Base-by-base conservation (phyloP, 2,888 invertebrate genomes). In the Smittia sp. region DNA sequence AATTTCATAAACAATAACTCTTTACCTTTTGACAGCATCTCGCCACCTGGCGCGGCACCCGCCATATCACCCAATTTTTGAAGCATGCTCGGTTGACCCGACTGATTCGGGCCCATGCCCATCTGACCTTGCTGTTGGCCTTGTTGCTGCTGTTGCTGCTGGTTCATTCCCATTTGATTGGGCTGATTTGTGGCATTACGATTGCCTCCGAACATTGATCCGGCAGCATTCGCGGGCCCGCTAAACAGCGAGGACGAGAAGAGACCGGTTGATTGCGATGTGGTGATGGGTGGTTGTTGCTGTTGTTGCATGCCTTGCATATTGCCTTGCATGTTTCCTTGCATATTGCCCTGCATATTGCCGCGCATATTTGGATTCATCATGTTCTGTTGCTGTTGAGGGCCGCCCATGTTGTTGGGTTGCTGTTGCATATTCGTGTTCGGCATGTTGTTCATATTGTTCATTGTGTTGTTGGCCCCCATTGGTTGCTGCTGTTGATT, bases 1-100 rank as follows among this genome's bases (percentile, higher is more conserved):
- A 95, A 95, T 85, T 93, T 93, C 90, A 94, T 94, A 84, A 95
- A 94, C 82, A 94, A 93, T 77, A 94, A 89, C 85, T 94, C 94
- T 85, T 95, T 94, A 79, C 94, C 94, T 84, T 94, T 94, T 80
- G 94, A 93, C 78, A 94, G 86, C 78, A 94, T 93, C 81, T 94
- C 94, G 78, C 93, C 93, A 76, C 94, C 94, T 77, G 93, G 92
- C 75, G 91, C 91, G 74, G 93, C 91, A 38, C 72, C 32, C 13
- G 73, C 65, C 85, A 94, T 93, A 81, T 94, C 94, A 78, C 91
- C 89, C 81, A 94, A 88, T 83, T 94, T 94, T 82, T 93, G 92
- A 90, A 94, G 93, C 77, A 94, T 87, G 83, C 93, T 93, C 75
- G 91, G 90, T 76, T 84, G 27, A 58, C 81, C 82, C 41, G 81